Evolutionary conservation across 2,113 vertebrate genomes (phyloP), one percentile per base, ranked within the genome.

Genomic region (Podarcis cretensis): DNA sequence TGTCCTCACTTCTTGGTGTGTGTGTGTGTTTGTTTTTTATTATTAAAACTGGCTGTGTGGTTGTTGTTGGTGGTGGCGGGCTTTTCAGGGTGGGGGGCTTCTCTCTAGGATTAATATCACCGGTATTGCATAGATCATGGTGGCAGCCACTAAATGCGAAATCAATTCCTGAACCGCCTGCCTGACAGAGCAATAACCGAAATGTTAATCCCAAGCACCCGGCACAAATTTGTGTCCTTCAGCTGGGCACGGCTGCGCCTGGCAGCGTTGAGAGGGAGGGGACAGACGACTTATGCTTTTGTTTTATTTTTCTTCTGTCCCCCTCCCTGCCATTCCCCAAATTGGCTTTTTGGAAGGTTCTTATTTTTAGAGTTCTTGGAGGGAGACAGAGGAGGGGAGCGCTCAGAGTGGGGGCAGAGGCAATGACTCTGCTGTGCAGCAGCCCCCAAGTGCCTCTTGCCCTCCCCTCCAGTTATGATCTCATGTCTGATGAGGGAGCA

Each of bases 131-230:
- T 96, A 96, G 96, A 96, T 97, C 95, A 95, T 88, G 10, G 32
- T 90, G 48, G 93, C 91, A 88, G 92, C 90, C 89, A 88, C 89
- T 93, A 87, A 91, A 93, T 95, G 94, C 83, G 91, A 96, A 94
- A 96, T 93, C 95, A 95, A 95, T 95, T 93, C 90, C 90, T 91
- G 35, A 66, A 87, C 86, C 91, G 71, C n/a, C 21, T 71, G 27
- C 63, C 93, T 92, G 93, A 94, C 95, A 94, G 93, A 92, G 90
- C 94, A 95, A 94, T 96, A 96, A 96, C 94, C 95, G 86, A 94
- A 92, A 90, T 92, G 93, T 95, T 92, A 89, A 94, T 90, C 92
- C 89, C 87, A 86, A 87, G 83, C 93, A 88, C 89, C 91, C 88
- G 84, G 86, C 86, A 66, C 93, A 84, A 84, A 90, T 90, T 86